Base-by-base conservation (phyloP, 2,888 invertebrate species). In the Thalpophila matura region DNA sequence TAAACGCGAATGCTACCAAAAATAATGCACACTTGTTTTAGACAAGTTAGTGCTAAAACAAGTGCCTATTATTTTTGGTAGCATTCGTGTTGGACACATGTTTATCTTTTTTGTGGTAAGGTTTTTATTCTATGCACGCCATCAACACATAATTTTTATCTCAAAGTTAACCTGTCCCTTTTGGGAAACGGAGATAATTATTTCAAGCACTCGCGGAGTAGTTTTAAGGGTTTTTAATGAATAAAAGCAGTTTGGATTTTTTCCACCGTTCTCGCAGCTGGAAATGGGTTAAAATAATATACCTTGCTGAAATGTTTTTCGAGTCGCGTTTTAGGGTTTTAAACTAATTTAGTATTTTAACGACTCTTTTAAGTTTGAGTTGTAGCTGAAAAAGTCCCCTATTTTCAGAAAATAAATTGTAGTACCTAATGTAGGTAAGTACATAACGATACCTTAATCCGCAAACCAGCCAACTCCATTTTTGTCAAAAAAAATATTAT, bases 191-290 rank as follows among this genome's bases (percentile, higher is more conserved):
- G 50, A 60, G 67, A 66, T 66, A 68, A 74, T 77, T 67, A 75
- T 74, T 74, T 66, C 42, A 53, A 68, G 51, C 58, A 60, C 50
- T 67, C 69, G 31, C 55, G 18, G 58, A 69, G 72, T 76, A 79
- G 79, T 82, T 79, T 75, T 73, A 49, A 60, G 49, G 37, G 65
- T 60, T 64, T 69, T 58, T 68, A 77, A 77, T 64, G 65, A 65
- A 79, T 81, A 81, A 74, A 78, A 63, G 62, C 54, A 47, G 64
- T 53, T 68, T 42, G 18, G 35, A 33, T 37, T 77, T 71, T 76
- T 65, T 60, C 9, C 33, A 18, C 47, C 10, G 14, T n/a, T 10
- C 27, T 26, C 14, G 18, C 26, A 4, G 29, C 31, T 26, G 51
- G 45, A 65, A 58, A 60, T 68, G 51, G 51, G 60, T 61, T 45